Base-by-base conservation (phyloP, 2,888 invertebrate genomes). In the Auanema sp. region DNA sequence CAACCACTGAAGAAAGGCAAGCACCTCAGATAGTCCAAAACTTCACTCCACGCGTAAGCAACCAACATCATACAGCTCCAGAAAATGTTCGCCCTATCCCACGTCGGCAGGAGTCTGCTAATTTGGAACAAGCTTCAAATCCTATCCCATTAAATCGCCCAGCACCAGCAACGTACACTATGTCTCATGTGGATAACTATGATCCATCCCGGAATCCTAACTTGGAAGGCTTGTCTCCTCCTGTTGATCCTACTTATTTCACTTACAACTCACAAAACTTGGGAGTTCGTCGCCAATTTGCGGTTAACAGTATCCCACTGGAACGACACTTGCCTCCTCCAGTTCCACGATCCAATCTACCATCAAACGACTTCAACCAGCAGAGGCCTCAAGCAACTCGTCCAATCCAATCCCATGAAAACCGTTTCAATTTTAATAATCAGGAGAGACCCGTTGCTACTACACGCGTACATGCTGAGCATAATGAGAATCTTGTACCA, bases 211-310 rank as follows among this genome's bases (percentile, higher is more conserved):
- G 58, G 10, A 70, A 66, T 25, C 53, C 54, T 16, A 73, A 70
- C 53, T 49, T 71, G 14, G 70, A 65, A 18, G 73, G 69, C 1
- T 51, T 73, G 12, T 69, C 70, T 4, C 73, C 73, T 14, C 73
- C 73, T 23, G 73, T 73, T 8, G 68, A 73, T 58, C 70, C 70
- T 14, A 70, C 70, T 5, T 73, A 73, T 50, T 73, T 73, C 58
- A 67, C 70, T 5, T 73, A 73, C 54, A 73, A 73, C 43, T 66
- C 68, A n/a, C 73, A 73, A 33, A 63, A 73, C 59, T 64, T 70
- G 24, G 73, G 73, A 40, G 55, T 55, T 24, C 42, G 64, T 11
- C 50, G 59, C 33, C 65, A 65, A 18, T 69, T 71, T 24, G 61
- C 67, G 1, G 68, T 64, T 0, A 63, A 58, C 23, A 51, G 40